Percentiles rank a stretch among this genome's conserved stretches.
These are phyloP conservation scores for Gnatocerus cornutus DNA, from an alignment of 2,888 invertebrate species.

Conservation along the genomic window DNA sequence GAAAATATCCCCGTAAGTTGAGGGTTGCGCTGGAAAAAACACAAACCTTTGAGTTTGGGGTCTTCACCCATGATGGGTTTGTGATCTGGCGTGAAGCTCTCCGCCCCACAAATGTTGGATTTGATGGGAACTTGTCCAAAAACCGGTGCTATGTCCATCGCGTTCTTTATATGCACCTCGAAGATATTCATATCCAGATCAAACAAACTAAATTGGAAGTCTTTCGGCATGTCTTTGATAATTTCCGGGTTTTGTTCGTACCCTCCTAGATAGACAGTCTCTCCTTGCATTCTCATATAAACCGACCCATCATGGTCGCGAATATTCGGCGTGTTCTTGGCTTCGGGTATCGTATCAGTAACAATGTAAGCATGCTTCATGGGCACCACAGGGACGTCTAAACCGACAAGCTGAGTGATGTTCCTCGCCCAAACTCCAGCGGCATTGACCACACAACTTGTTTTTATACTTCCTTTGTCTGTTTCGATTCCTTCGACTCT, in stretches of 20 bases:
- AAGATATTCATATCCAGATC: slow-evolving; percentile 92
- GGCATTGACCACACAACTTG: slow-evolving; percentile 86
- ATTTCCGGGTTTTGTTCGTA: slow-evolving; percentile 91
- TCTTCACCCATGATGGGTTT: slow-evolving; percentile 90
- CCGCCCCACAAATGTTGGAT: slow-evolving; percentile 91
- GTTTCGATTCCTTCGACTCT: slow-evolving; percentile 86
- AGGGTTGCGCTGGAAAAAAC: slow-evolving; percentile 4
- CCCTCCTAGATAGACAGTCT: slow-evolving; percentile 88
- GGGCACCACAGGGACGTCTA: slow-evolving; percentile 83
- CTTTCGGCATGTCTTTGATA: slow-evolving; percentile 82
- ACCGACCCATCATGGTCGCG: slow-evolving; percentile 89
- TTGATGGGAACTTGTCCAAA: slow-evolving; percentile 85
- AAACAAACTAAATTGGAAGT: slow-evolving; percentile 88
- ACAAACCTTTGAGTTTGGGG: slow-evolving; percentile 75
- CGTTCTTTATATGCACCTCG: slow-evolving; percentile 82
- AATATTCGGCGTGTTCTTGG: slow-evolving; percentile 85
- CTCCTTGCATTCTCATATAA: slow-evolving; percentile 89
- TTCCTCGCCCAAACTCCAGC: slow-evolving; percentile 89
- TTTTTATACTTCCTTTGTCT: slow-evolving; percentile 82
- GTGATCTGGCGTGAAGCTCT: slow-evolving; percentile 94
- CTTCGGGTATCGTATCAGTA: slow-evolving; percentile 84
- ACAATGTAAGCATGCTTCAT: slow-evolving; percentile 94
- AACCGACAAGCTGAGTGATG: slow-evolving; percentile 79
- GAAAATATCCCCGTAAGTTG: slow-evolving; percentile 10
- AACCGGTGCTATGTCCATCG: slow-evolving; percentile 83